Evolutionary conservation across 1,140 invertebrate genomes (phyloP).

Genomic region (Pogonognathellus flavescens): DNA sequence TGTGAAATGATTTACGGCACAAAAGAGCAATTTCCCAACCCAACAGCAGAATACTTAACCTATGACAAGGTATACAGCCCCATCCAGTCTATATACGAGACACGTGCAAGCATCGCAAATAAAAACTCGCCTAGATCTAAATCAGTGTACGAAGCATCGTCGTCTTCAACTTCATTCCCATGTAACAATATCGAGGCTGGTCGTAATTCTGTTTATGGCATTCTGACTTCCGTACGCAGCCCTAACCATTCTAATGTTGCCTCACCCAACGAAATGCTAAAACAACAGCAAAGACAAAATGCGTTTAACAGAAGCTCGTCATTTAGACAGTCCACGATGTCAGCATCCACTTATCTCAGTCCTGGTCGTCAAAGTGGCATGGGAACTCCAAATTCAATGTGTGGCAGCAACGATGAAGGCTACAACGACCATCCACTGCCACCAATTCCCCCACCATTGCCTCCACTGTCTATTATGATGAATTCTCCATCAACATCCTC

Average conservation of each 20-base stretch:
- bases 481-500: slow-evolving; percentile 30
- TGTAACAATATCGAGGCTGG: neutral
- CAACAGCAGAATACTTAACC: slow-evolving; percentile 31
- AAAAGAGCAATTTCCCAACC: slow-evolving; percentile 35
- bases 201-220: slow-evolving; percentile 39
- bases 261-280: slow-evolving; percentile 10
- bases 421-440: slow-evolving; percentile 38
- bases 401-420: neutral
- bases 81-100: slow-evolving; percentile 44
- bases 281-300: neutral
- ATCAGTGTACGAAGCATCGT: slow-evolving; percentile 10
- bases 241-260: slow-evolving; percentile 6
- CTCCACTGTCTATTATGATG: slow-evolving; percentile 56
- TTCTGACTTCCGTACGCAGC: slow-evolving; percentile 33
- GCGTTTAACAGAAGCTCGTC: neutral
- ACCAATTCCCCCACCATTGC: slow-evolving; percentile 63
- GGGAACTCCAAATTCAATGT: slow-evolving; percentile 1
- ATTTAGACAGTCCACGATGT: neutral
- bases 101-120: slow-evolving; percentile 29
- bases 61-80: slow-evolving; percentile 36
- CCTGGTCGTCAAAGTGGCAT: neutral
- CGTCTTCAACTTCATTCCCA: neutral
- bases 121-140: slow-evolving; percentile 35
- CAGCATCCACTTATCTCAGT: neutral
- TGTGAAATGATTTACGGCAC: slow-evolving; percentile 35